phyloP scores from a whole-genome alignment of 2,797 vertebrate genomes.

The Diplodus sargus region DNA sequence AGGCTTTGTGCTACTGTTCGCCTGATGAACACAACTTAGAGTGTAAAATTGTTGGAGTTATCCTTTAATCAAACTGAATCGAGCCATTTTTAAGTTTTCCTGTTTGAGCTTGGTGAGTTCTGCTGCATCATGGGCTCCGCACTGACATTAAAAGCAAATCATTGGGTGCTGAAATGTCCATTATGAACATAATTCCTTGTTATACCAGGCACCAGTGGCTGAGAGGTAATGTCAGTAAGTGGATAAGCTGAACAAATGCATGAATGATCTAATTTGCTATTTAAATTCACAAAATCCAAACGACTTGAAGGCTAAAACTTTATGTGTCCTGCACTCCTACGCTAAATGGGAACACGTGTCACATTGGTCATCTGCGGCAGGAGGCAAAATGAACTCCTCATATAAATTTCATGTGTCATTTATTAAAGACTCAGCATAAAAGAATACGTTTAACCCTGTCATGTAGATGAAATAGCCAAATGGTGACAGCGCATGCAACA shows the following conservation, averaged over 20 bases:
- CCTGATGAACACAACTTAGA: too few relatives aligned
- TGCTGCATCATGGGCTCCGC: not conserved
- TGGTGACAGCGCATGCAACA: too few relatives aligned
- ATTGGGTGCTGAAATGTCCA: not conserved
- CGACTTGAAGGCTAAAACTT: not conserved
- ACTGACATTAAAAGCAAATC: not conserved
- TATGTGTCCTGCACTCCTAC: not conserved
- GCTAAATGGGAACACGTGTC: constrained; percentile 10
- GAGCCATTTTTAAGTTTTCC: too few relatives aligned
- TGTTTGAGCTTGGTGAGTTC: too few relatives aligned
- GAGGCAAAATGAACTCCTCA: constrained; percentile 1
- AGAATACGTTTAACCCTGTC: constrained; percentile 5
- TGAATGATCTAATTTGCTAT: not conserved
- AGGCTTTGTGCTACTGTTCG: too few relatives aligned
- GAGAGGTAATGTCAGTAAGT: not conserved
- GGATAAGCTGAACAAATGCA: not conserved
- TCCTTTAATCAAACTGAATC: too few relatives aligned
- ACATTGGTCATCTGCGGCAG: constrained; percentile 2
- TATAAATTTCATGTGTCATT: constrained; percentile 14
- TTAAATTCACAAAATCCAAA: not conserved
- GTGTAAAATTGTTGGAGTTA: too few relatives aligned
- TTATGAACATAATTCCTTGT: not conserved
- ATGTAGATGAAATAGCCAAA: too few relatives aligned
- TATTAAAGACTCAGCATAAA: not conserved
- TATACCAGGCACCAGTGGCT: not conserved